These are phyloP conservation scores for Herpetotheres cachinnans DNA, from an alignment of 2,113 vertebrate species.

Conservation along the genomic window DNA sequence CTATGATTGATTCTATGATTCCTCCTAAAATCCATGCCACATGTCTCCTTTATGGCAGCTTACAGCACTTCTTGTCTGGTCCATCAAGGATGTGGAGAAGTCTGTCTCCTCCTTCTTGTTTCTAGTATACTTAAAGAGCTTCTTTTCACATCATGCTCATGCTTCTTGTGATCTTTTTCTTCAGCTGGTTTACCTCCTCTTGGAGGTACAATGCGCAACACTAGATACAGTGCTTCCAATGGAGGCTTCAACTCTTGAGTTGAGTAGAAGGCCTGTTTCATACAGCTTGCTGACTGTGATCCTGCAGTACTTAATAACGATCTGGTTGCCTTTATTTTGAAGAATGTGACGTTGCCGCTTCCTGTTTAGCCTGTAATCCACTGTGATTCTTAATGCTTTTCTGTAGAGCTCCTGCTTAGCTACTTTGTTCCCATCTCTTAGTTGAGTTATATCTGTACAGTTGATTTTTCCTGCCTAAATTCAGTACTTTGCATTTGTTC, in stretches of 20 bases:
- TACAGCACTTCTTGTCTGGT: not conserved
- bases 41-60: not conserved
- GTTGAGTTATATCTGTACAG: too few relatives aligned
- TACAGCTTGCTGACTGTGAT: not conserved
- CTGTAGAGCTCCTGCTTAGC: not conserved
- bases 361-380: not conserved
- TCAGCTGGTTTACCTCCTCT: not conserved
- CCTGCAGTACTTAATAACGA: accelerated
- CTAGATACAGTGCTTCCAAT: not conserved
- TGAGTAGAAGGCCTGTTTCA: not conserved
- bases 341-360: not conserved
- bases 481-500: not conserved
- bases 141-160: not conserved
- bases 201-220: not conserved
- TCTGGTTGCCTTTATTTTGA: not conserved
- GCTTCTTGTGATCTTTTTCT: not conserved
- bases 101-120: not conserved
- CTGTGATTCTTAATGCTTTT: not conserved
- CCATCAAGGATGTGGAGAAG: not conserved
- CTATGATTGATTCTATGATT: not conserved
- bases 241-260: not conserved
- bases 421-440: not conserved
- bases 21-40: not conserved
- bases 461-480: not conserved
- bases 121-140: not conserved